These are phyloP conservation scores for Temnopleurus reevesii DNA, from an alignment of 53 echinoderm and acorn worm species.

Conservation along the genomic window DNA sequence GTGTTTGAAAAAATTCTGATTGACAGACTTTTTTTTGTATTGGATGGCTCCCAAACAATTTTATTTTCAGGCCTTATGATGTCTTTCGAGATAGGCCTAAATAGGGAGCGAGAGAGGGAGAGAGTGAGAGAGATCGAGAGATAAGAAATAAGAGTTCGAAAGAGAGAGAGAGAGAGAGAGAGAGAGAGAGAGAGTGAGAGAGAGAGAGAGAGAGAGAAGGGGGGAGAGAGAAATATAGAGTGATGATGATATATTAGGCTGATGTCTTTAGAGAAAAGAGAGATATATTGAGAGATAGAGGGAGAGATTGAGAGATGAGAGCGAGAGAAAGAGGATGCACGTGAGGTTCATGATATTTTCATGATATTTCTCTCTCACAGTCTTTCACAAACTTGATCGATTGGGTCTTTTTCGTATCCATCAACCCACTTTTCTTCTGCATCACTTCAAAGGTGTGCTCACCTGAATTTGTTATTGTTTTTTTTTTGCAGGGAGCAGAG, in stretches of 20 bases:
- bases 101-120: not conserved
- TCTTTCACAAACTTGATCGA: not conserved
- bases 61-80: too few relatives aligned
- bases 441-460: not conserved
- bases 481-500: not conserved
- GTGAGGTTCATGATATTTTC: not conserved
- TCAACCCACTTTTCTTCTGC: not conserved
- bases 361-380: not conserved
- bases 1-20: too few relatives aligned
- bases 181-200: not conserved
- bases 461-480: not conserved
- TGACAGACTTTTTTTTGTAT: too few relatives aligned
- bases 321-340: not conserved
- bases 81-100: too few relatives aligned
- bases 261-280: too few relatives aligned
- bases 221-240: not conserved
- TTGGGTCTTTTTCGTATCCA: not conserved
- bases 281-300: too few relatives aligned
- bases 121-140: not conserved
- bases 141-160: not conserved
- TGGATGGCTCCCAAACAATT: too few relatives aligned
- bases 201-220: not conserved
- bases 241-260: too few relatives aligned
- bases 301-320: not conserved
- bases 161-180: not conserved